Evolutionary conservation across 2,797 vertebrate species (phyloP), one percentile per base, ranked within the genome.

Genomic region (Trematomus bernacchii): DNA sequence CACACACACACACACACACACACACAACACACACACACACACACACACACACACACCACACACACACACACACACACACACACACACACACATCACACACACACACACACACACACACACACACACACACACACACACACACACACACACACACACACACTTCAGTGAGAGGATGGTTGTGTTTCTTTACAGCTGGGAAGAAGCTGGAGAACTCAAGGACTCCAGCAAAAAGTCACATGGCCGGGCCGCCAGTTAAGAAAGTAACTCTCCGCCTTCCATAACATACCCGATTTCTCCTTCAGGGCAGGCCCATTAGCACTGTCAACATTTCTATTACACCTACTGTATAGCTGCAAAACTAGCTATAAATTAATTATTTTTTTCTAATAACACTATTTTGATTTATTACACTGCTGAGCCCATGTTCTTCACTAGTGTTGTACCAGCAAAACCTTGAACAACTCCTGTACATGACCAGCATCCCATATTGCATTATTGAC

Each of bases 1-100:
- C 33, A 55, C n/a, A 54, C 14, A 79, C 30, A 53, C 53, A 55
- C 21, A 21, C 52, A 51, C 8, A 23, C 15, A 2, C 5, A 57
- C 37, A 10, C 6, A 13, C 16, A n/a, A n/a, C n/a, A n/a, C n/a
- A n/a, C n/a, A n/a, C n/a, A n/a, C n/a, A n/a, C n/a, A n/a, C n/a
- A n/a, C n/a, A n/a, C n/a, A n/a, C n/a, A n/a, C n/a, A n/a, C n/a
- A n/a, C n/a, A n/a, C n/a, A n/a, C 46, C 47, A 37, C n/a, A 48
- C 55, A 63, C 18, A 71, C 53, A 68, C 11, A 82, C 71, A 81
- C 53, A 68, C 54, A 59, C 61, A 63, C 23, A 58, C n/a, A 55
- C 30, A 33, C 30, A 33, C 30, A 33, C 30, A 33, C 30, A 33
- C 30, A 33, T 30, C 30, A 33, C 30, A 33, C 30, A 33, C 30